These are phyloP conservation scores for Haliaeetus leucogaster DNA, from an alignment of 2,113 vertebrate species.

Conservation along the genomic window DNA sequence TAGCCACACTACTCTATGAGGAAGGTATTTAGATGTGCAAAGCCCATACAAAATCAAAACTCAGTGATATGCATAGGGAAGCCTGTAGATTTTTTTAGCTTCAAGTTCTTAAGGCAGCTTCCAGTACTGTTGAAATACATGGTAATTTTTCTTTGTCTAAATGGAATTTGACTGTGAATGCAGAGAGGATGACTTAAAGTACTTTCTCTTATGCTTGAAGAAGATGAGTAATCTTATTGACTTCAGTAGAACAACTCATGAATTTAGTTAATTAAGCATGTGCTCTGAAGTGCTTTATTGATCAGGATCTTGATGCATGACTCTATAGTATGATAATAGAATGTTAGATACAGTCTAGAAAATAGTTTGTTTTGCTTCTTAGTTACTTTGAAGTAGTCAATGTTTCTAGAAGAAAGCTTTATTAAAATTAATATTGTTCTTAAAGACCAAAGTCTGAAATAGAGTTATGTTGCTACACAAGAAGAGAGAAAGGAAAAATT, in stretches of 20 bases:
- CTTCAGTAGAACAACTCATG: neutral
- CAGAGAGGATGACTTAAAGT: neutral
- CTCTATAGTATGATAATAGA: neutral
- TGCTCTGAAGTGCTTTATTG: conserved; percentile 14
- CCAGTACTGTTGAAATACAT: neutral
- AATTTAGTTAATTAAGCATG: conserved; percentile 2
- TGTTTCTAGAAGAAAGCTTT: neutral
- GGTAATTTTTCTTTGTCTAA: neutral
- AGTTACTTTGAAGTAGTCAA: neutral
- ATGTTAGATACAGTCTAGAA: neutral
- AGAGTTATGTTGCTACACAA: neutral
- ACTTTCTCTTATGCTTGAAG: neutral
- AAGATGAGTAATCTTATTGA: neutral
- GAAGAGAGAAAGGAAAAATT: neutral
- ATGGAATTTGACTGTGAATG: neutral
- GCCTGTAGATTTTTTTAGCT: neutral
- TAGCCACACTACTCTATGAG: neutral
- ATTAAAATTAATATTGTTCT: neutral
- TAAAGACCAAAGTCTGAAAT: neutral
- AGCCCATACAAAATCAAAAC: neutral
- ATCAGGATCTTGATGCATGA: neutral
- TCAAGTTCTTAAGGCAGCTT: neutral
- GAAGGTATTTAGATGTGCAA: neutral
- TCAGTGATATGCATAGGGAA: neutral
- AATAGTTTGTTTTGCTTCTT: neutral